Evolutionary conservation across 2,888 invertebrate species (phyloP).

Genomic region (Yponomeuta sedellus): DNA sequence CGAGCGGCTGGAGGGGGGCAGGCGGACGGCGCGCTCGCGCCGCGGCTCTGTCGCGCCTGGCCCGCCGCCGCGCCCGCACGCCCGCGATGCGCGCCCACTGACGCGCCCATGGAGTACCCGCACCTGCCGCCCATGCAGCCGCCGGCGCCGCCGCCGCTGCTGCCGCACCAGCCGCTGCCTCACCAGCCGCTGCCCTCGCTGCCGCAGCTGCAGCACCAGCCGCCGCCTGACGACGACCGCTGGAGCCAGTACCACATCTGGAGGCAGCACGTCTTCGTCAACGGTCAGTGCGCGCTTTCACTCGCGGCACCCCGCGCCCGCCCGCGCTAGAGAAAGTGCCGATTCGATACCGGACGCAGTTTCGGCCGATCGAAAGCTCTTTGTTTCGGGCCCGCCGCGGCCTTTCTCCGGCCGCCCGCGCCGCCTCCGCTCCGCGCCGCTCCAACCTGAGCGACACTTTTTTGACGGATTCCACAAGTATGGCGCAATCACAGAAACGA

Average conservation of each 20-base stretch:
- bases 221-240: constrained; percentile 78
- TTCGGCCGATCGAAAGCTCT: constrained; percentile 55
- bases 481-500: constrained; percentile 6
- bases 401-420: constrained; percentile 38
- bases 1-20: constrained; percentile 26
- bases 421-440: constrained; percentile 4
- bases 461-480: not conserved
- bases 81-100: constrained; percentile 60
- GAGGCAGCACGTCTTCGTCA: constrained; percentile 87
- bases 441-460: not conserved
- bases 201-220: constrained; percentile 76
- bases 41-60: constrained; percentile 30
- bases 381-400: constrained; percentile 40
- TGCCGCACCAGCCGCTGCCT: constrained; percentile 53
- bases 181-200: constrained; percentile 80
- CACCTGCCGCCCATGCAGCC: constrained; percentile 69
- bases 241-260: constrained; percentile 88
- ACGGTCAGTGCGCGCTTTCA: constrained; percentile 75
- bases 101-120: constrained; percentile 67
- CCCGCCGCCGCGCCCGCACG: constrained; percentile 34
- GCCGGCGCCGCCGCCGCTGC: constrained; percentile 80
- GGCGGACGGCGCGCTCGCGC: constrained; percentile 23
- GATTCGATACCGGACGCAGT: constrained; percentile 35
- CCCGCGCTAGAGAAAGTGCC: constrained; percentile 55
- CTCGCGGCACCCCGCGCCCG: constrained; percentile 9